A percentile compares a stretch with the other conserved stretches of the same genome.
Evolutionary conservation across 2,797 vertebrate genomes (phyloP).

Genomic region (Sebastes melanostomus): DNA sequence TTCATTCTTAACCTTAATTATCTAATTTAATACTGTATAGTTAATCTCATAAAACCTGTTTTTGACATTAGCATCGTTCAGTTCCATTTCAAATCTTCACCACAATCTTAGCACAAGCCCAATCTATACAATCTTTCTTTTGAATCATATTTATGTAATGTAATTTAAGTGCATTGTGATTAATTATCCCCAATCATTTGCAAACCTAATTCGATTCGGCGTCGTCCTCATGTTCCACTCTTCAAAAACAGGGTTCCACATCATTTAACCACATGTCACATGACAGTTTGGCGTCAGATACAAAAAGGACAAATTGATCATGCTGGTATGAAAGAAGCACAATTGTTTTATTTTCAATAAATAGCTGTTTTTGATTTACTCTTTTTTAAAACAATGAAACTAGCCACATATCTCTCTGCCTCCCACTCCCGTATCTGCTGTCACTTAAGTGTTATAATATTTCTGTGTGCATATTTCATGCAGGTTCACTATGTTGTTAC

Average conservation of each 20-base stretch:
- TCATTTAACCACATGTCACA: slow-evolving; percentile 59
- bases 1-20: slow-evolving; percentile 48
- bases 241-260: slow-evolving; percentile 53
- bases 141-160: slow-evolving; percentile 35
- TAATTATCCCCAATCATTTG: slow-evolving; percentile 34
- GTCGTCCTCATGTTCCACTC: slow-evolving; percentile 52
- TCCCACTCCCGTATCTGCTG: slow-evolving; percentile 84
- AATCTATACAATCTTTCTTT: slow-evolving; percentile 23
- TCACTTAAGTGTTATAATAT: slow-evolving; percentile 84
- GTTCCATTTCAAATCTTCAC: slow-evolving; percentile 25
- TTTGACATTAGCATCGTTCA: slow-evolving; percentile 19
- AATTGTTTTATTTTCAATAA: slow-evolving; percentile 79
- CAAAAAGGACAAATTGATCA: slow-evolving; percentile 59
- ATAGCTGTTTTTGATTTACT: slow-evolving; percentile 75
- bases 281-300: slow-evolving; percentile 69
- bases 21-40: slow-evolving; percentile 34
- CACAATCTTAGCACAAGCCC: slow-evolving; percentile 3
- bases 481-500: slow-evolving; percentile 87
- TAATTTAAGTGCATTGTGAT: slow-evolving; percentile 37
- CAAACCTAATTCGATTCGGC: slow-evolving; percentile 32
- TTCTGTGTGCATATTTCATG: slow-evolving; percentile 84
- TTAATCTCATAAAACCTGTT: slow-evolving; percentile 28
- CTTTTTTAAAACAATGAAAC: slow-evolving; percentile 71
- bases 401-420: slow-evolving; percentile 82
- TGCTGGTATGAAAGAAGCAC: slow-evolving; percentile 75